These are phyloP conservation scores for Tiliqua scincoides DNA, from an alignment of 2,113 vertebrate species.

Conservation along the genomic window DNA sequence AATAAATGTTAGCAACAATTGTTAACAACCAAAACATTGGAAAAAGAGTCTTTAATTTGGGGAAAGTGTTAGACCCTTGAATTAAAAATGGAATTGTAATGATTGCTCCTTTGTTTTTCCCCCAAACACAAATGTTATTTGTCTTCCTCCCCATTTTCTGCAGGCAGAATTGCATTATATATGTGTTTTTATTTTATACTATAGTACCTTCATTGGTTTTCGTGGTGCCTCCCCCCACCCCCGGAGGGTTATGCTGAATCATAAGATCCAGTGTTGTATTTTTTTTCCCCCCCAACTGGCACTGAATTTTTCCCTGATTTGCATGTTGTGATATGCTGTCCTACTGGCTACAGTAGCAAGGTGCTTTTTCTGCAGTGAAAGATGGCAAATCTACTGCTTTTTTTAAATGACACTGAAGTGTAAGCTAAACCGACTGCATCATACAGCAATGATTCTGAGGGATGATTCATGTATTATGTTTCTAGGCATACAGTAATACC, in stretches of 20 bases:
- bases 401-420: neutral
- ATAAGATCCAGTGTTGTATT: neutral
- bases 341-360: neutral
- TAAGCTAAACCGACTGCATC: neutral
- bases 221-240: neutral
- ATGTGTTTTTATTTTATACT: neutral
- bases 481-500: neutral
- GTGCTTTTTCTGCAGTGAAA: neutral
- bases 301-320: conserved; percentile 25
- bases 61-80: neutral
- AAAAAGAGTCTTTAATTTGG: neutral
- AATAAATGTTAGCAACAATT: neutral
- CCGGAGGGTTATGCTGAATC: neutral
- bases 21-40: neutral
- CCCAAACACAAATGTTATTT: neutral
- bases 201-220: conserved; percentile 5
- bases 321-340: neutral
- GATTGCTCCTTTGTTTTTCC: neutral
- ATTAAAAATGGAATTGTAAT: neutral
- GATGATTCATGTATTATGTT: neutral
- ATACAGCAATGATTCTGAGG: neutral
- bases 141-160: neutral
- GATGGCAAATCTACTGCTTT: neutral
- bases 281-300: neutral
- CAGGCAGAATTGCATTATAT: conserved; percentile 6